Base-by-base conservation (phyloP, 2,113 vertebrate genomes). In the Centropristis striata region DNA sequence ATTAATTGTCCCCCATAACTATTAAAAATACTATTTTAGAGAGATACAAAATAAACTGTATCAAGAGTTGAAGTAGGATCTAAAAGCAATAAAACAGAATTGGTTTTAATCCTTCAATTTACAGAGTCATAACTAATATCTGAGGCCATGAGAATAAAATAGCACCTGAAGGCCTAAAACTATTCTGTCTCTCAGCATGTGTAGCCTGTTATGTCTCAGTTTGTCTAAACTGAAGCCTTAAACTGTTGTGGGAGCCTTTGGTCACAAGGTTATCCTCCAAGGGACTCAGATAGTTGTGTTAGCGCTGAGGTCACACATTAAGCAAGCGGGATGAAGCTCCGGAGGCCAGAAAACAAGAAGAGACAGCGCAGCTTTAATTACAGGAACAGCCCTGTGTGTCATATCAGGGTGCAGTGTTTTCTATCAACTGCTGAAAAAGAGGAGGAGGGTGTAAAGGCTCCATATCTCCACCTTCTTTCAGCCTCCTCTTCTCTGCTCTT, bases 271-370 rank as follows among this genome's bases (percentile, higher is more conserved):
- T 84, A 61, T 85, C 37, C 74, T 78, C 63, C 16, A 60, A 83
- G 55, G 41, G 66, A 47, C 54, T 80, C 53, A 58, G 37, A 80
- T 78, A 77, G 51, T 81, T 72, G 49, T 55, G 50, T 81, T 72
- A 65, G 50, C 1, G 41, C 68, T 86, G 78, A 80, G 75, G 75
- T 85, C 81, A 85, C 32, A 83, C 46, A 81, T 81, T 60, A 65
- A 70, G 27, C 5, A 28, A 64, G 15, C 9, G 2, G 9, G 27
- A 60, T 60, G 64, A 84, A 85, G 37, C 70, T 78, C 58, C 13
- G 21, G 65, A 66, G 58, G 59, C 70, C 73, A 70, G 55, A 71
- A 79, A 79, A 73, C 80, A 81, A 32, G 32, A 79, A 67, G 47
- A 84, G 47, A 68, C 78, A 77, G 53, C 11, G 20, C 64, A 75